These are phyloP conservation scores for Nebria brevicollis DNA, from an alignment of 2,888 invertebrate genomes.

Conservation along the genomic window DNA sequence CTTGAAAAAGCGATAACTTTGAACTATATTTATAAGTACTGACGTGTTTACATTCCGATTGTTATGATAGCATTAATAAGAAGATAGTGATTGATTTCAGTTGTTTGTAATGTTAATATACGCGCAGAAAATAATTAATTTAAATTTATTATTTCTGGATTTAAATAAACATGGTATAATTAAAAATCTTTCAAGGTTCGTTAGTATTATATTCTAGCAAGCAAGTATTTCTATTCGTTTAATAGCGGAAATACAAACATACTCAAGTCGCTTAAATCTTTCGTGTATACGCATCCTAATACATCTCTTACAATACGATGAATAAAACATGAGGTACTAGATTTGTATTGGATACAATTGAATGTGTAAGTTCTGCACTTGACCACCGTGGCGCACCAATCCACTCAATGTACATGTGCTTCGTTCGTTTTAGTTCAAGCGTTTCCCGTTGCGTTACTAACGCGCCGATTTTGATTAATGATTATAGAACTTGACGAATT, in stretches of 20 bases:
- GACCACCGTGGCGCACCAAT: not conserved
- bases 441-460: conserved; percentile 17
- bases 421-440: conserved; percentile 19
- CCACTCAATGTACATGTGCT: not conserved
- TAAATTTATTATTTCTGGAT: too few relatives aligned
- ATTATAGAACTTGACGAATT: not conserved
- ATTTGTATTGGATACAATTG: not conserved
- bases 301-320: not conserved
- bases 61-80: not conserved
- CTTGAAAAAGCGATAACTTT: not conserved
- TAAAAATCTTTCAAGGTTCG: too few relatives aligned
- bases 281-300: not conserved
- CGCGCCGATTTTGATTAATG: not conserved
- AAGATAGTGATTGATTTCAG: not conserved
- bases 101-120: not conserved
- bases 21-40: not conserved
- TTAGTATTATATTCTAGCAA: too few relatives aligned
- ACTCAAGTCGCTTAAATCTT: not conserved
- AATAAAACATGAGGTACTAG: not conserved
- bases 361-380: not conserved
- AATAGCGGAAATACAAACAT: not conserved
- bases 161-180: too few relatives aligned
- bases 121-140: too few relatives aligned
- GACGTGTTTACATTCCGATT: not conserved
- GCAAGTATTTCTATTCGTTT: not conserved